Percentiles rank a stretch among this genome's conserved stretches.
phyloP scores from a whole-genome alignment of 2,888 invertebrate species.

The Lumbricus terrestris region DNA sequence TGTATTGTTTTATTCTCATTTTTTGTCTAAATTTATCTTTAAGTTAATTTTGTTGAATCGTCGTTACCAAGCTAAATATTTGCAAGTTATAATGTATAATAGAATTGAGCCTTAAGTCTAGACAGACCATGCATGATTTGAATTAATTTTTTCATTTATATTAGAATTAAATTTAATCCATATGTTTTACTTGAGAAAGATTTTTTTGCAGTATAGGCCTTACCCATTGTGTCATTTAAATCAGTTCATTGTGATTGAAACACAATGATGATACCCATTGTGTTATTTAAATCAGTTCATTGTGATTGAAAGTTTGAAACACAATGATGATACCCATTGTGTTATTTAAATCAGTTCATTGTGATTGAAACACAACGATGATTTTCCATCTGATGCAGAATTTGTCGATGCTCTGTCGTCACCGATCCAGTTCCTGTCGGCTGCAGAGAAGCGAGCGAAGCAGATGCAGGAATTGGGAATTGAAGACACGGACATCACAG shows the following conservation, averaged over 20 bases:
- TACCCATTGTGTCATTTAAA: neutral
- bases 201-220: no score
- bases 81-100: neutral
- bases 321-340: no score
- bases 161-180: neutral
- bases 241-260: no score
- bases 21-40: neutral
- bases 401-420: conserved; percentile 97
- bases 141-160: neutral
- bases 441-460: conserved; percentile 67
- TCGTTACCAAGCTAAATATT: neutral
- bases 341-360: no score
- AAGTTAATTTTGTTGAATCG: neutral
- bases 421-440: conserved; percentile 75
- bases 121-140: neutral
- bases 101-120: neutral
- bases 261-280: no score
- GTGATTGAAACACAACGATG: neutral
- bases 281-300: no score
- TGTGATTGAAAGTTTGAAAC: no score
- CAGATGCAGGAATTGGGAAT: conserved; percentile 95
- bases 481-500: conserved; percentile 55
- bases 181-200: neutral
- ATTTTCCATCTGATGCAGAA: conserved; percentile 57
- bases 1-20: neutral